Base-by-base conservation (phyloP, 2,888 invertebrate genomes). In the Atrina japonica region DNA sequence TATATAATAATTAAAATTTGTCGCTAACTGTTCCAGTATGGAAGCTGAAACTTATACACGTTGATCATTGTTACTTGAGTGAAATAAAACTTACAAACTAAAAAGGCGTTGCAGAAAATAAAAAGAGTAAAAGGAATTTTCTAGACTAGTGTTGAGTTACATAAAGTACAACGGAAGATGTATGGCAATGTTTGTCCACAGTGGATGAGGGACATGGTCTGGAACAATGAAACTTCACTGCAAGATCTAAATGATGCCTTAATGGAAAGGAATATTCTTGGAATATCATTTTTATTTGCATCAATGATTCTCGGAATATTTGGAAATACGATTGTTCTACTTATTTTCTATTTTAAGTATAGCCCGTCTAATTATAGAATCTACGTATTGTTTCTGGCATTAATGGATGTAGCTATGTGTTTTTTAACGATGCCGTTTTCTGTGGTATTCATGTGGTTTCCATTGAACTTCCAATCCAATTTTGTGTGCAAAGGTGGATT, bases 351-450 rank as follows among this genome's bases (percentile, higher is more conserved):
- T 23, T 56, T 55, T 18, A 71, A 72, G 45, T 76, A 76, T 59
- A 73, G 70, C 11, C 35, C 40, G 23, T 75, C 77, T 14, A 75
- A 76, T 18, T 78, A 80, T 5, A 69, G 80, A 3, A 71, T 65
- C 9, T 80, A 74, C 59, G 76, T 81, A 25, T 25, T 80, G 7
- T 73, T 71, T 25, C 64, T 81, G 23, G 78, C 77, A 6, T 52
- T 74, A 16, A 60, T 74, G 40, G 81, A 81, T 64, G 50, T 76
- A 5, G 65, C 77, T 1, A 73, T 70, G 41, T 77, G 77, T 43
- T 43, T 65, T 50, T 23, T 81, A 1, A 53, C 72, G 2, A 67
- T 81, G 61, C 81, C 80, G 1, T 75, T 75, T 16, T 70, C 72
- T 47, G 75, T 81, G 9, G 55, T 72, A 14, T 77, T 75, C 52